Evolutionary conservation across 2,797 vertebrate species (phyloP).

Genomic region (Trachurus trachurus): DNA sequence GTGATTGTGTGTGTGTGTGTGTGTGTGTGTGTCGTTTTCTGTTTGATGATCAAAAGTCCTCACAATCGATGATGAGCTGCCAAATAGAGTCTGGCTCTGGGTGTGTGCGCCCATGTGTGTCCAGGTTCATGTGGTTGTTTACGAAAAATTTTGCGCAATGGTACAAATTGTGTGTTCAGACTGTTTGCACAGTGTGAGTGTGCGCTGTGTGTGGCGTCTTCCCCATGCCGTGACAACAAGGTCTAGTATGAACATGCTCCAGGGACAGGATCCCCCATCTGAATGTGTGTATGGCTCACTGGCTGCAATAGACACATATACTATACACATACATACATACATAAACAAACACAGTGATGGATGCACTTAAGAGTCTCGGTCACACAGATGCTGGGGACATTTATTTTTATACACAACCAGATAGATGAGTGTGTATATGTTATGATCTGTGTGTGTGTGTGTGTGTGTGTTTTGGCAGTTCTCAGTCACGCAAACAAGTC

Average conservation of each 20-base stretch:
- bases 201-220: constrained; percentile 7
- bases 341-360: constrained; percentile 21
- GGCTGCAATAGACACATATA: background rate
- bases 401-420: constrained; percentile 23
- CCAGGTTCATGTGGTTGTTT: background rate
- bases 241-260: constrained; percentile 18
- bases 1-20: too few relatives aligned
- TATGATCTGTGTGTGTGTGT: background rate
- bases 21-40: too few relatives aligned
- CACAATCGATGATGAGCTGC: constrained; percentile 57
- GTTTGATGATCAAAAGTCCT: constrained; percentile 77
- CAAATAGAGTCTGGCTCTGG: constrained; percentile 49
- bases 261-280: background rate
- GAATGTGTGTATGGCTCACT: constrained; percentile 7
- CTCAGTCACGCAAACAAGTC: constrained; percentile 14
- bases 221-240: constrained; percentile 16
- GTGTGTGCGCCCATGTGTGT: background rate
- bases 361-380: constrained; percentile 39
- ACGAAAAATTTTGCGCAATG: background rate
- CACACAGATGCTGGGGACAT: constrained; percentile 25
- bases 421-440: constrained; percentile 1
- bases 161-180: background rate
- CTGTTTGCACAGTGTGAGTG: constrained; percentile 12
- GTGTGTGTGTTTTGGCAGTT: background rate
- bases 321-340: constrained; percentile 3